Evolutionary conservation across 2,797 vertebrate genomes (phyloP).

Genomic region (Sparus aurata): DNA sequence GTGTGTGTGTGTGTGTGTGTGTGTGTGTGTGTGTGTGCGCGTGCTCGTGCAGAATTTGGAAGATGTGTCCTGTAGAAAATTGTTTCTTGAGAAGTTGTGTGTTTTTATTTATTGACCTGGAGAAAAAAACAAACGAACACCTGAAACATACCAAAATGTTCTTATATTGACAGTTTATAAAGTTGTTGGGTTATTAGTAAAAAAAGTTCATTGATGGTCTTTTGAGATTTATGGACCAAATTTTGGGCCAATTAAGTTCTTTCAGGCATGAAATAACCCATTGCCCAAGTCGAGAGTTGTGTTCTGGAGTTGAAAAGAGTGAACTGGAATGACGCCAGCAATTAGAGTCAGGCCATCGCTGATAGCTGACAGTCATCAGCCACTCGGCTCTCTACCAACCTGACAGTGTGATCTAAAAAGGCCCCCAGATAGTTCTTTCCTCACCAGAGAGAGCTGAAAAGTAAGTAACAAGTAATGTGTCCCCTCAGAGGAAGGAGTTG

Average conservation of each 20-base stretch:
- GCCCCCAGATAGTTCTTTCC: too few relatives aligned
- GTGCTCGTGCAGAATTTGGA: conserved; percentile 1
- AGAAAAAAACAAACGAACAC: background rate
- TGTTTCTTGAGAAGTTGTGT: background rate
- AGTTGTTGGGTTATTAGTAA: background rate
- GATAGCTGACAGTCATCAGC: too few relatives aligned
- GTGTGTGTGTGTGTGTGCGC: too few relatives aligned
- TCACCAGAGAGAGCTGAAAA: too few relatives aligned
- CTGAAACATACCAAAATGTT: too few relatives aligned
- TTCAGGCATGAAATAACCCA: background rate
- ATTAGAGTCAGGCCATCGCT: background rate
- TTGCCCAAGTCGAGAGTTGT: background rate
- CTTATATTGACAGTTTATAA: background rate
- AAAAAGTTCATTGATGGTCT: background rate
- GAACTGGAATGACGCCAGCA: background rate
- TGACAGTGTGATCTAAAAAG: too few relatives aligned
- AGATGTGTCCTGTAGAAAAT: background rate
- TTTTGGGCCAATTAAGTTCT: background rate
- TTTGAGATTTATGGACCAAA: background rate
- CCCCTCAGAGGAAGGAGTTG: too few relatives aligned
- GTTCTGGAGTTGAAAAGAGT: background rate
- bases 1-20: background rate
- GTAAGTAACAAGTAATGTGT: too few relatives aligned
- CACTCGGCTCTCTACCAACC: too few relatives aligned
- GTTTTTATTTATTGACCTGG: background rate